Percentiles rank a stretch among this genome's conserved stretches.
Evolutionary conservation across 2,113 vertebrate genomes (phyloP).

Genomic region (Electrona antarctica): DNA sequence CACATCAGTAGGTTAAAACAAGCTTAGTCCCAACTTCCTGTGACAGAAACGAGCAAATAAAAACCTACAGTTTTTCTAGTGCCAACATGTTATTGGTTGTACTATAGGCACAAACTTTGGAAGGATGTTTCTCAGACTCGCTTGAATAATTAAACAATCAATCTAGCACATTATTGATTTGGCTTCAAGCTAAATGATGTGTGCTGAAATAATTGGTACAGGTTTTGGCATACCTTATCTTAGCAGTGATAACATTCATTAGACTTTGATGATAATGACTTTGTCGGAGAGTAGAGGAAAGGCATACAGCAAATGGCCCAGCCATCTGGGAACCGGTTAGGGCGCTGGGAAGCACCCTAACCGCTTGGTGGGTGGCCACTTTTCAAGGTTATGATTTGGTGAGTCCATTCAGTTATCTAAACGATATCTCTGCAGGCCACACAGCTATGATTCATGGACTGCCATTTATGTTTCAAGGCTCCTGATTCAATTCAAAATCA

Average conservation of each 20-base stretch:
- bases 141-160: constrained; percentile 28
- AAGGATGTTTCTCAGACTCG: background rate
- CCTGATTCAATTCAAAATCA: background rate
- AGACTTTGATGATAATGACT: no score
- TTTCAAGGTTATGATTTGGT: constrained; percentile 33
- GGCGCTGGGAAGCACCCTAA: no score
- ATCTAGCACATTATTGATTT: constrained; percentile 12
- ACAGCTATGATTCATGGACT: background rate
- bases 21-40: background rate
- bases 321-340: no score
- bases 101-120: constrained; percentile 1
- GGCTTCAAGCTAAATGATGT: constrained; percentile 10
- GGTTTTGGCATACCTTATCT: constrained; percentile 24
- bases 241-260: background rate
- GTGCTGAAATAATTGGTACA: constrained; percentile 1
- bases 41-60: background rate
- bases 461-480: no score
- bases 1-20: no score
- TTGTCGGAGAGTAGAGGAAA: no score
- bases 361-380: background rate
- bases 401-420: constrained; percentile 17
- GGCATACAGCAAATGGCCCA: no score
- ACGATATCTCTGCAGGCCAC: constrained; percentile 4
- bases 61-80: background rate
- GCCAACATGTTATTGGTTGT: background rate